Evolutionary conservation across 2,888 invertebrate genomes (phyloP).

Genomic region (Tinea trinotella): DNA sequence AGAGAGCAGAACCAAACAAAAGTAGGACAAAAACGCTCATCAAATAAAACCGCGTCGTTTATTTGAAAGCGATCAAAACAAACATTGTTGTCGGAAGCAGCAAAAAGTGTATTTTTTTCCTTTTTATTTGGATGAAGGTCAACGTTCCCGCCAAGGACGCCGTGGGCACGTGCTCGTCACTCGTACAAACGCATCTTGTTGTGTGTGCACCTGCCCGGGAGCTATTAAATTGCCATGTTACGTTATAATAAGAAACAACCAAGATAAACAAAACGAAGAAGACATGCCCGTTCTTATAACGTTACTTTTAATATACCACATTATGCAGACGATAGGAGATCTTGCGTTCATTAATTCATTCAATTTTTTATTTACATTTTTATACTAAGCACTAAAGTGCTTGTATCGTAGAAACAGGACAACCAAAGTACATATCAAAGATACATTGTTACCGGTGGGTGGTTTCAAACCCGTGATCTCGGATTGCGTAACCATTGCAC

Average conservation of each 20-base stretch:
- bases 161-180: conserved; percentile 49
- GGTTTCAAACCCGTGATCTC: too few relatives aligned
- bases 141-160: conserved; percentile 62
- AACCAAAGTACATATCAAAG: too few relatives aligned
- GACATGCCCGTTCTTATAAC: not conserved
- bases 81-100: conserved; percentile 50
- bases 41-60: conserved; percentile 35
- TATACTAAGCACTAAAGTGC: too few relatives aligned
- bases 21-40: not conserved
- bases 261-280: not conserved
- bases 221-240: conserved; percentile 10
- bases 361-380: too few relatives aligned
- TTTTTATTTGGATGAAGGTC: conserved; percentile 51
- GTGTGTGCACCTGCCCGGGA: conserved; percentile 13
- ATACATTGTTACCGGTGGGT: too few relatives aligned
- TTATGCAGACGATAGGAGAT: too few relatives aligned
- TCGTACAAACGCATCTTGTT: conserved; percentile 12
- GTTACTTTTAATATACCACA: conserved; percentile 7
- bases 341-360: too few relatives aligned
- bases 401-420: too few relatives aligned
- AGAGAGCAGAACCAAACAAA: not conserved
- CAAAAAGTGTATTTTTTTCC: conserved; percentile 46
- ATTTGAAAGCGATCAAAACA: conserved; percentile 66
- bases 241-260: conserved; percentile 2
- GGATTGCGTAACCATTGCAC: too few relatives aligned